Evolutionary conservation across 2,888 invertebrate species (phyloP).

Genomic region (Drosophila colorata): DNA sequence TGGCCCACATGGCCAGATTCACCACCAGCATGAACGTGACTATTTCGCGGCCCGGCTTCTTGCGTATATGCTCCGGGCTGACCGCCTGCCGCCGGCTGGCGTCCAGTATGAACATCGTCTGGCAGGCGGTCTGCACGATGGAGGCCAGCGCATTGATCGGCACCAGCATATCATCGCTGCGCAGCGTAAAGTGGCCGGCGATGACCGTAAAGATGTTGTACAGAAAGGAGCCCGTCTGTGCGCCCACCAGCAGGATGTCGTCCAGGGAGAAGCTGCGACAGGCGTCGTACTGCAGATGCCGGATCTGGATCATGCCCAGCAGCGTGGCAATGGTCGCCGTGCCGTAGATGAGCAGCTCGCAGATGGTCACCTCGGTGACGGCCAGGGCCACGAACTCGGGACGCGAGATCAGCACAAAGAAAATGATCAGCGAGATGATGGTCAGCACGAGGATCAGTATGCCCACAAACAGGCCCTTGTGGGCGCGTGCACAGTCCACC

Average conservation of each 20-base stretch:
- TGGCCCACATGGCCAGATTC: conserved; percentile 97
- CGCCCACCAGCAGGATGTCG: conserved; percentile 95
- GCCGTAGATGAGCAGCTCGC: conserved; percentile 94
- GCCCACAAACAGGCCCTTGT: conserved; percentile 96
- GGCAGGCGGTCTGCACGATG: conserved; percentile 94
- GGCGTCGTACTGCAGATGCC: conserved; percentile 94
- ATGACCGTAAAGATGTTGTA: conserved; percentile 97
- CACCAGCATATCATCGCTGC: conserved; percentile 92
- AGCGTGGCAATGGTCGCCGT: conserved; percentile 94
- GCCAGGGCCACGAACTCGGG: conserved; percentile 93
- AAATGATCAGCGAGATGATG: conserved; percentile 95
- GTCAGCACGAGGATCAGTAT: conserved; percentile 94
- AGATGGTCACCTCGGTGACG: conserved; percentile 95
- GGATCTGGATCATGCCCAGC: conserved; percentile 94
- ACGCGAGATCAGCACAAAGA: conserved; percentile 94
- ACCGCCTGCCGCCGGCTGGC: conserved; percentile 94
- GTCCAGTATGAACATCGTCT: conserved; percentile 96
- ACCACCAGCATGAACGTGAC: conserved; percentile 96
- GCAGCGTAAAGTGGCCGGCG: conserved; percentile 94
- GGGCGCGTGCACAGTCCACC: conserved; percentile 96
- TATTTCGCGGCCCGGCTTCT: conserved; percentile 96
- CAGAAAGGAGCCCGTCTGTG: conserved; percentile 97
- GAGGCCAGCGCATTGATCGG: conserved; percentile 94
- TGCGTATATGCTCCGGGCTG: conserved; percentile 92
- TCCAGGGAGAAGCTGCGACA: conserved; percentile 93